Base-by-base conservation (phyloP, 1,140 invertebrate species). In the Alviniconcha marisindica region DNA sequence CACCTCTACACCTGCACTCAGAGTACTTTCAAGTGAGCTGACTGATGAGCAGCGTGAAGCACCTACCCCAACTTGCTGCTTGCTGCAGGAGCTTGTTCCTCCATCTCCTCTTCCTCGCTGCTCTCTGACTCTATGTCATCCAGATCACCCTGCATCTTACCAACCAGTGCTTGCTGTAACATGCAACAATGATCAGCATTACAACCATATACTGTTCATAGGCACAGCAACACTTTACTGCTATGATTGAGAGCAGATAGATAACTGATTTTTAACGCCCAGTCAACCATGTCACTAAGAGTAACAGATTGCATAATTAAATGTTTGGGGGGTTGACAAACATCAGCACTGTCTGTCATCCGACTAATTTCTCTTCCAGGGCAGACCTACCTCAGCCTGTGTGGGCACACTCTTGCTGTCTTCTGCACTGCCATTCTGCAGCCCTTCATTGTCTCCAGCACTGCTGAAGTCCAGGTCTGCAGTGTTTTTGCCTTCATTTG, bases 401-500 rank as follows among this genome's bases (percentile, higher is more conserved):
- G 88, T 82, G 0, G 85, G 56, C 38, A 83, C 42, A 18, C 40
- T 60, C 63, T 84, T 77, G 18, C 63, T 38, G 38, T 81, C 81
- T n/a, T 81, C 71, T 1, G 38, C 14, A 4, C 48, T 63, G 3
- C 77, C 78, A 18, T 71, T 66, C 40, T 83, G 56, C 10, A 54
- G 36, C 3, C 31, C 56, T 2, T 73, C 31, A 3, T 24, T 51
- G 28, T 78, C 71, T 63, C 84, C 87, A 5, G 83, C 86, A 28
- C 51, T 15, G 82, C 97, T 97, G 89, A 96, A 96, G 92, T 99
- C 97, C 18, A 99, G 93, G 38, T 94, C 93, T 2, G 95, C 95
- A n/a, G 96, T 93, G 92, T 99, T 98, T 83, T 96, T 96, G 73
- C 97, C 98, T 78, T 80, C 84, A 38, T 97, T 92, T 85, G 97